Evolutionary conservation across 2,888 invertebrate genomes (phyloP).

Genomic region (Rutpela maculata): DNA sequence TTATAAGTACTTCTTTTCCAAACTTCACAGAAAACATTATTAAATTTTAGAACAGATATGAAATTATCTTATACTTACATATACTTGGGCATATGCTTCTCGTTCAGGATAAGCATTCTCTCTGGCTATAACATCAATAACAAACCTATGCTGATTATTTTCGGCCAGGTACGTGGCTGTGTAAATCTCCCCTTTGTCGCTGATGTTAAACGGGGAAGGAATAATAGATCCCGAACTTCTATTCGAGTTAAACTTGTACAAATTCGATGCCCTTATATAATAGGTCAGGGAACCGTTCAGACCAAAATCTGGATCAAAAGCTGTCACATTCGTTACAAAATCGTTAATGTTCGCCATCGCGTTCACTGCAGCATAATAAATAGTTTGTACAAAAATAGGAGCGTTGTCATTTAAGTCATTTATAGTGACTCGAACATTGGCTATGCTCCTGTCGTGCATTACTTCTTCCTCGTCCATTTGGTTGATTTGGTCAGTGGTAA

Average conservation of each 20-base stretch:
- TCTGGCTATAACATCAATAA: constrained; percentile 88
- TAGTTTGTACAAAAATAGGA: constrained; percentile 76
- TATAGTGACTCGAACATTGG: constrained; percentile 83
- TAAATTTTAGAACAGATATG: too few species aligned
- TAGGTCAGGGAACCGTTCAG: constrained; percentile 90
- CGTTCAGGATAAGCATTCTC: constrained; percentile 88
- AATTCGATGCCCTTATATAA: constrained; percentile 86
- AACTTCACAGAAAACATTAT: neutral
- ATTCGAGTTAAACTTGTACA: constrained; percentile 86
- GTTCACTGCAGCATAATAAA: constrained; percentile 79
- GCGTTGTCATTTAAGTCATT: constrained; percentile 91
- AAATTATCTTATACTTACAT: constrained; percentile 77
- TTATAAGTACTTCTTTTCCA: too few species aligned
- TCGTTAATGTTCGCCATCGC: constrained; percentile 87
- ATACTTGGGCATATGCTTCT: constrained; percentile 85
- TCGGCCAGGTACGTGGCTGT: constrained; percentile 91
- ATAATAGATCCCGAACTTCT: constrained; percentile 90
- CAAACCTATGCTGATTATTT: constrained; percentile 91
- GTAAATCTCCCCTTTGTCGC: constrained; percentile 81
- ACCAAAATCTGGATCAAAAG: constrained; percentile 88
- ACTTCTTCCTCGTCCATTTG: constrained; percentile 70
- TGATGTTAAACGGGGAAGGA: constrained; percentile 90
- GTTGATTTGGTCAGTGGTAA: constrained; percentile 74
- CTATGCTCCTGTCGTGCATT: constrained; percentile 80
- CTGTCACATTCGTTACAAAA: constrained; percentile 84